A percentile compares a stretch with the other conserved stretches of the same genome.
These are phyloP conservation scores for Hycleus cichorii DNA, from an alignment of 1,140 invertebrate genomes.

Conservation along the genomic window DNA sequence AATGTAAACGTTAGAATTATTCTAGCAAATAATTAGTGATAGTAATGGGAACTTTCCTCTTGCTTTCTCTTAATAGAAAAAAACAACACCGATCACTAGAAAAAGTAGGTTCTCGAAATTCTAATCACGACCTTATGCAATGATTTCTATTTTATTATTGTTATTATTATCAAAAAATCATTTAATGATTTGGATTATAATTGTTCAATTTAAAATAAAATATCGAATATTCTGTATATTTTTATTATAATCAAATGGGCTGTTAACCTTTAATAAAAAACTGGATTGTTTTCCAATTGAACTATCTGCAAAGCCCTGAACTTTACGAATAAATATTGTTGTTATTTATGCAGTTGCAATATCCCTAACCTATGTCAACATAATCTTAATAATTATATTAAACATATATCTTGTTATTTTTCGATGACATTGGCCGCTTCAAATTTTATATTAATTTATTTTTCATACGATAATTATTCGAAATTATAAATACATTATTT, in stretches of 20 bases:
- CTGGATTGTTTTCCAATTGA: no score
- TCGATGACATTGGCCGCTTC: conserved; percentile 9
- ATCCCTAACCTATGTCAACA: conserved; percentile 18
- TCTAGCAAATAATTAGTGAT: conserved; percentile 16
- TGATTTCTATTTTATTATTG: no score
- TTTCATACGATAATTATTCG: conserved; percentile 1
- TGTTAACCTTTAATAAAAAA: conserved; percentile 4
- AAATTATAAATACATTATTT: conserved; percentile 14
- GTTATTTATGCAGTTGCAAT: conserved; percentile 12
- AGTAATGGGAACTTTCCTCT: conserved; percentile 16
- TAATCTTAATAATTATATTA: conserved; percentile 2
- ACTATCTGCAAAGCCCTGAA: conserved; percentile 16
- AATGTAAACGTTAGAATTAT: conserved; percentile 14
- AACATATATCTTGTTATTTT: conserved; percentile 11
- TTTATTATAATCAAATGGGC: background rate
- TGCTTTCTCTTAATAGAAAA: conserved; percentile 13
- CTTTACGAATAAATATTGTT: conserved; percentile 17
- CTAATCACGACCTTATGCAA: no score
- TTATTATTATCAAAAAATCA: conserved; percentile 1
- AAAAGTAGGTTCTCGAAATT: conserved; percentile 12
- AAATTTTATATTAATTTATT: conserved; percentile 5
- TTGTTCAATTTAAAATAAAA: background rate
- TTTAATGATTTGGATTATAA: background rate
- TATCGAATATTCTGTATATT: background rate
- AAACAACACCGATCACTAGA: conserved; percentile 9